Evolutionary conservation across 2,797 vertebrate genomes (phyloP).

Genomic region (Eospalax fontanierii): DNA sequence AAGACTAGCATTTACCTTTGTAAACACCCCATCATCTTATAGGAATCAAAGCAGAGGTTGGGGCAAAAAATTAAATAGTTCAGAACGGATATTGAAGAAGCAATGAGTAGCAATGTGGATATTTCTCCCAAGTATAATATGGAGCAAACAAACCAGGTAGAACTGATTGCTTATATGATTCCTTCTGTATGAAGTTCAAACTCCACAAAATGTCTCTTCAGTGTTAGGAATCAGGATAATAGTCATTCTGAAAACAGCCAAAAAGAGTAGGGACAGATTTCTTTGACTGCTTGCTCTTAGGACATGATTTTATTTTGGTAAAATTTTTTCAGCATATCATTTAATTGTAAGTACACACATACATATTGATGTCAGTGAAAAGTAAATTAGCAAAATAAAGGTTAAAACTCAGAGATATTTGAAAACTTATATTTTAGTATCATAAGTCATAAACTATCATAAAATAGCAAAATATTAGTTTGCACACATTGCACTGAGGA

Average conservation of each 20-base stretch:
- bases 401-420: not conserved
- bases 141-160: not conserved
- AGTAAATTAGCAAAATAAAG: not conserved
- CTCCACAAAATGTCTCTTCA: not conserved
- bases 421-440: not conserved
- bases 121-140: not conserved
- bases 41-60: not conserved
- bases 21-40: not conserved
- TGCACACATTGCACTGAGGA: conserved; percentile 30
- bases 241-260: not conserved
- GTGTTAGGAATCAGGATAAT: not conserved
- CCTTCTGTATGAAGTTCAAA: not conserved
- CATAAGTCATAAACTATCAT: conserved; percentile 2
- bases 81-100: not conserved
- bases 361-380: not conserved
- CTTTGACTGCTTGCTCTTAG: not conserved
- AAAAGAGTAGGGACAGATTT: not conserved
- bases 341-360: conserved; percentile 4
- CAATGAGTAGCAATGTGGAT: not conserved
- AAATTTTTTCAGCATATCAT: not conserved
- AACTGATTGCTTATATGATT: not conserved
- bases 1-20: not conserved
- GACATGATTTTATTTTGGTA: not conserved
- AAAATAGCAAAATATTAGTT: conserved; percentile 32
- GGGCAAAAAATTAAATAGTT: not conserved